Conservation (phyloP, 2,113 vertebrate species). For the Daboia siamensis region DNA sequence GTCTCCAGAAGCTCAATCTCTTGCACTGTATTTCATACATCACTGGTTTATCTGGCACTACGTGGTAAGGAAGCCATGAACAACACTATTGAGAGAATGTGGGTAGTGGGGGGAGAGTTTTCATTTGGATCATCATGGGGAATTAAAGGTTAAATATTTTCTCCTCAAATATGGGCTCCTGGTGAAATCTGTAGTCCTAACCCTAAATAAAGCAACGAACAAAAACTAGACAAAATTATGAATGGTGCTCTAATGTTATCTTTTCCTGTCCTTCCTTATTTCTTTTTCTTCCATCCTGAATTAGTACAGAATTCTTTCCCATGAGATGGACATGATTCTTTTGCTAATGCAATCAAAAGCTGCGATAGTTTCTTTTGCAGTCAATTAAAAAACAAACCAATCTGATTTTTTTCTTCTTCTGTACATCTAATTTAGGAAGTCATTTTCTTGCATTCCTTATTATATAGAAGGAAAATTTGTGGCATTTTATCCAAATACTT, state of each 20-base stretch:
- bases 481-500: neutral
- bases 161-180: neutral
- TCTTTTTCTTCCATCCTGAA: neutral
- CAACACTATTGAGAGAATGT: neutral
- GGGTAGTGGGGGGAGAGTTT: neutral
- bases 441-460: neutral
- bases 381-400: neutral
- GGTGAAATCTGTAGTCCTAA: neutral
- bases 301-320: neutral
- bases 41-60: constrained; percentile 81
- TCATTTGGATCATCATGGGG: neutral
- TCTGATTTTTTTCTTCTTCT: neutral
- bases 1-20: constrained; percentile 76
- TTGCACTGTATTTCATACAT: constrained; percentile 80
- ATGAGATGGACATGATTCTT: neutral
- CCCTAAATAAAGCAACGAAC: neutral
- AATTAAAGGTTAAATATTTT: neutral
- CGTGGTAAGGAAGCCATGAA: constrained; percentile 74
- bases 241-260: neutral
- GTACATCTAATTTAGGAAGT: neutral
- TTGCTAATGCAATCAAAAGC: neutral
- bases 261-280: neutral
- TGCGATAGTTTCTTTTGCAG: neutral
- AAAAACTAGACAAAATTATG: neutral
- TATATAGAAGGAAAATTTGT: neutral